Evolutionary conservation across 2,797 vertebrate species (phyloP).

Genomic region (Paratrypauchen microcephalus): DNA sequence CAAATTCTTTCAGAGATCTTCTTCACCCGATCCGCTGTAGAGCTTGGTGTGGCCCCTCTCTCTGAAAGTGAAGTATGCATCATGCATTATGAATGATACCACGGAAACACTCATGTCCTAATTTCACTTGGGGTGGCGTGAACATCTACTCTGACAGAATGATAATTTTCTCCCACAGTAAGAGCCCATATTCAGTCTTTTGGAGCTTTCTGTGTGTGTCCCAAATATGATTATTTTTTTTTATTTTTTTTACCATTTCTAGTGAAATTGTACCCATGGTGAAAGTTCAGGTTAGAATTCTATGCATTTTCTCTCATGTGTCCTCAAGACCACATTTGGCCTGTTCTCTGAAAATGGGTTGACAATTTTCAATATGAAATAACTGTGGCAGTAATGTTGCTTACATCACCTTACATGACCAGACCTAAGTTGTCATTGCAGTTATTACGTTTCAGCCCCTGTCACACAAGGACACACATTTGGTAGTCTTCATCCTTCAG

Average conservation of each 20-base stretch:
- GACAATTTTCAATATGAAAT: background rate
- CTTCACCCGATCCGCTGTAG: conserved; percentile 70
- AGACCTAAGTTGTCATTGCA: background rate
- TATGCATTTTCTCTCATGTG: background rate
- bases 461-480: background rate
- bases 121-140: conserved; percentile 56
- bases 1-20: conserved; percentile 72
- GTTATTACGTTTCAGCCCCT: background rate
- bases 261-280: background rate
- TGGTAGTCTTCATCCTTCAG: background rate
- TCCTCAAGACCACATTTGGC: background rate
- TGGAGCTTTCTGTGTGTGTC: conserved; percentile 27
- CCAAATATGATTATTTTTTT: too few relatives aligned
- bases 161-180: conserved; percentile 36
- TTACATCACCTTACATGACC: conserved; percentile 1
- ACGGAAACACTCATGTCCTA: conserved; percentile 65
- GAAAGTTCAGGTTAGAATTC: background rate
- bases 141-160: conserved; percentile 54
- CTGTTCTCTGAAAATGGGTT: background rate
- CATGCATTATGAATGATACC: conserved; percentile 71
- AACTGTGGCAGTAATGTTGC: background rate
- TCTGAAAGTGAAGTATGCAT: conserved; percentile 55
- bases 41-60: conserved; percentile 57
- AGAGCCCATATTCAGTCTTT: conserved; percentile 24
- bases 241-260: too few relatives aligned